phyloP scores from a whole-genome alignment of 1,140 invertebrate genomes.

The Steinernema feltiae region DNA sequence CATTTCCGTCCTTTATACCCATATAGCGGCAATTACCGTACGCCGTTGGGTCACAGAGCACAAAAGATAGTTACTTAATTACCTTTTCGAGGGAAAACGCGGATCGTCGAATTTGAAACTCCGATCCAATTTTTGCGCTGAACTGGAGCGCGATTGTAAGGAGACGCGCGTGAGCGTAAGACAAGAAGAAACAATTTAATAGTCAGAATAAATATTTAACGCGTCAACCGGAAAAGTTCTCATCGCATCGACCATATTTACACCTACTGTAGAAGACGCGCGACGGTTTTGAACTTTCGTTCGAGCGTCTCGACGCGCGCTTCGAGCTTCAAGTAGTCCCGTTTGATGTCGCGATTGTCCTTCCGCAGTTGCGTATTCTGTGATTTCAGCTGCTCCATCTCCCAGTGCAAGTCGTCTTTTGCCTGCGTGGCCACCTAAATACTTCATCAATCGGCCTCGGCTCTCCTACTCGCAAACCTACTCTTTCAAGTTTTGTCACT shows the following conservation, averaged over 20 bases:
- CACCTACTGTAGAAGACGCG: slow-evolving; percentile 47
- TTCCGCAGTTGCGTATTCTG: slow-evolving; percentile 53
- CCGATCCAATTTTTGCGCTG: no score
- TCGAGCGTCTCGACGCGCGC: slow-evolving; percentile 48
- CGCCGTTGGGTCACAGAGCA: not conserved
- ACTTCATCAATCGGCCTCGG: not conserved
- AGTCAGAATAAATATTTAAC: not conserved
- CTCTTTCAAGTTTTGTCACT: slow-evolving; percentile 48
- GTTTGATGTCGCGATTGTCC: slow-evolving; percentile 52
- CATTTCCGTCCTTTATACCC: no score
- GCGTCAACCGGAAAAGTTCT: not conserved
- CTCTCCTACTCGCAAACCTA: not conserved
- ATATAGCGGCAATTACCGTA: not conserved
- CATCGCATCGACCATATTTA: not conserved
- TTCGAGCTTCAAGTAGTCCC: slow-evolving; percentile 46
- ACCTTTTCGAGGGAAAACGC: not conserved
- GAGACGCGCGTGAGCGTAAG: no score
- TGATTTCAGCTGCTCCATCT: slow-evolving; percentile 53
- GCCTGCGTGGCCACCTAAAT: slow-evolving; percentile 35
- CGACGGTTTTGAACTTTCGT: slow-evolving; percentile 55
- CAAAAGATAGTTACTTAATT: not conserved
- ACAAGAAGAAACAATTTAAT: not conserved
- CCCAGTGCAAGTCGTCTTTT: slow-evolving; percentile 50
- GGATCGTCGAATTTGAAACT: no score
- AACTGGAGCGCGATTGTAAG: no score